Percentiles rank a stretch among this genome's conserved stretches.
Conservation (phyloP, 2,797 vertebrate genomes). For the Neopelma chrysocephalum region DNA sequence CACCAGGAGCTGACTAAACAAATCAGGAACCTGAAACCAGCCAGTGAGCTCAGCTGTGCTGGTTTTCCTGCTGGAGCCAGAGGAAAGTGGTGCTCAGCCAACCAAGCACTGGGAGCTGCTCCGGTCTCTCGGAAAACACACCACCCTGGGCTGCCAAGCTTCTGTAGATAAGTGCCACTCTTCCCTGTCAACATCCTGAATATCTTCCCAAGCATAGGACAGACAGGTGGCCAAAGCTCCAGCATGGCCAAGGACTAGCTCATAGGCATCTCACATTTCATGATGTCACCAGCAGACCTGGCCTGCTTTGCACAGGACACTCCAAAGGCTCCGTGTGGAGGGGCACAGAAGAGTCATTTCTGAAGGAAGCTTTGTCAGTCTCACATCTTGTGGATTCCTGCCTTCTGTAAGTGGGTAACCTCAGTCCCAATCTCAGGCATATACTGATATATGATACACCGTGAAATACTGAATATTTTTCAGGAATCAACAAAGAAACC, state of each 20-base stretch:
- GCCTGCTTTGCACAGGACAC: neutral
- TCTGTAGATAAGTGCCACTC: neutral
- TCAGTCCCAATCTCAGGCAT: neutral
- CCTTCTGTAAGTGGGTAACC: neutral
- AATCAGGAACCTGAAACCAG: neutral
- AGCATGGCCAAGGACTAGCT: neutral
- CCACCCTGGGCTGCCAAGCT: neutral
- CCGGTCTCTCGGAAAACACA: neutral
- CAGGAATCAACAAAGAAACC: neutral
- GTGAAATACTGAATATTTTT: neutral
- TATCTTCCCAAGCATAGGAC: neutral
- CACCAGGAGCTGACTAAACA: slow-evolving; percentile 7
- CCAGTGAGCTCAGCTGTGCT: neutral
- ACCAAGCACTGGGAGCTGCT: neutral
- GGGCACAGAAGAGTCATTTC: neutral
- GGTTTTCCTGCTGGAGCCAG: neutral
- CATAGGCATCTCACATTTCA: neutral
- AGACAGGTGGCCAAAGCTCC: slow-evolving; percentile 14
- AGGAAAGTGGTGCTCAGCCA: neutral
- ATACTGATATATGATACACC: neutral
- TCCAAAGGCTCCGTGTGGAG: neutral
- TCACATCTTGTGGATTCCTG: neutral
- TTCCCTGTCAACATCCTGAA: neutral
- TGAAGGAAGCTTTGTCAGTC: neutral
- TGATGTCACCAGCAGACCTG: neutral